These are phyloP conservation scores for Dasyprocta punctata DNA, from an alignment of 2,113 vertebrate species.

Conservation along the genomic window DNA sequence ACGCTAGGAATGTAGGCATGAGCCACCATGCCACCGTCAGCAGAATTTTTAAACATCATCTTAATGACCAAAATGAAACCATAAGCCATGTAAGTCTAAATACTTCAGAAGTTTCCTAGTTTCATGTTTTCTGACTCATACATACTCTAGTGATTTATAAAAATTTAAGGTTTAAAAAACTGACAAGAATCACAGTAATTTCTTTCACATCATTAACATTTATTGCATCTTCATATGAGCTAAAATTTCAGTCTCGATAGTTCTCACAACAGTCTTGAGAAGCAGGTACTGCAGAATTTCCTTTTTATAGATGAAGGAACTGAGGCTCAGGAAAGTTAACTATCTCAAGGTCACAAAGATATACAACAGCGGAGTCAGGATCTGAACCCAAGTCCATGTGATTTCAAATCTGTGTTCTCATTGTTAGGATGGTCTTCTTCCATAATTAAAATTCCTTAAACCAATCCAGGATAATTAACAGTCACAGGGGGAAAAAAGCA, in stretches of 20 bases:
- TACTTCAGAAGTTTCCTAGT: slow-evolving; percentile 22
- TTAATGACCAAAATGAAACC: slow-evolving; percentile 57
- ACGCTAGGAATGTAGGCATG: neutral
- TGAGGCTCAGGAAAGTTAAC: slow-evolving; percentile 15
- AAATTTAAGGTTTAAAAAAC: slow-evolving; percentile 43
- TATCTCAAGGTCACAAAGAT: neutral
- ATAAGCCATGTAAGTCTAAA: slow-evolving; percentile 20
- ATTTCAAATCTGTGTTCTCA: slow-evolving; percentile 18
- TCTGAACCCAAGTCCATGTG: neutral
- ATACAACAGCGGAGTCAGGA: neutral
- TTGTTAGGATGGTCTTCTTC: slow-evolving; percentile 4
- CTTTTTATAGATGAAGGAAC: slow-evolving; percentile 29
- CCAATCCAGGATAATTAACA: slow-evolving; percentile 35
- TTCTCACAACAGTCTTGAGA: slow-evolving; percentile 29
- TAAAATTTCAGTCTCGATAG: slow-evolving; percentile 37
- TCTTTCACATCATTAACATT: slow-evolving; percentile 22
- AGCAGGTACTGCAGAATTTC: neutral
- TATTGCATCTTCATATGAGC: neutral
- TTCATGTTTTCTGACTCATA: slow-evolving; percentile 60
- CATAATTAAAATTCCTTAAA: slow-evolving; percentile 44
- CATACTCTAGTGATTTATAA: neutral
- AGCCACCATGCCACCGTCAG: neutral
- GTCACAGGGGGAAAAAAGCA: neutral
- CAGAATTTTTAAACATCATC: slow-evolving; percentile 56
- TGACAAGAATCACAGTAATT: slow-evolving; percentile 11